Evolutionary conservation across 2,113 vertebrate genomes (phyloP).

Genomic region (Microtus richardsoni): DNA sequence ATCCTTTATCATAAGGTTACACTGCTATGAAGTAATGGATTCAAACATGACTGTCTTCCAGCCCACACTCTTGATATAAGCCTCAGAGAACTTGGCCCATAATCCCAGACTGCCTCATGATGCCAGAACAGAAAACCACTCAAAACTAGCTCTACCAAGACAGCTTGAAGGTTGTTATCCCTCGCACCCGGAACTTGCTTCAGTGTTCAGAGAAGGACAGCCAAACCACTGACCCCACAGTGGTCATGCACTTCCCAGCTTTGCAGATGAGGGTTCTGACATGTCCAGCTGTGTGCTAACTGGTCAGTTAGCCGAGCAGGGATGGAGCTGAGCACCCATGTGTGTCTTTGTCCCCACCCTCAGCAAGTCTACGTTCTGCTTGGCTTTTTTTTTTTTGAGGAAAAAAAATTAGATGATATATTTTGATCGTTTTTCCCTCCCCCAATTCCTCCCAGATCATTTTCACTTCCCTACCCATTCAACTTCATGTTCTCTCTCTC

Average conservation of each 20-base stretch:
- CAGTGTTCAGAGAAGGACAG: neutral
- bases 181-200: neutral
- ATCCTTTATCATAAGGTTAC: neutral
- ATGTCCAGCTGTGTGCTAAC: neutral
- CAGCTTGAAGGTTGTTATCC: neutral
- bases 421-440: neutral
- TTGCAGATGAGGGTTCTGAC: neutral
- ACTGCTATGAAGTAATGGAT: neutral
- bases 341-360: neutral
- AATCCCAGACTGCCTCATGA: neutral
- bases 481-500: neutral
- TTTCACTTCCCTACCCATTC: neutral
- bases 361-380: neutral
- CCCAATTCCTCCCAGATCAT: neutral
- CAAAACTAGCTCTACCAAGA: neutral
- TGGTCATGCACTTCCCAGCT: neutral
- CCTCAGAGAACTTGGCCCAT: neutral
- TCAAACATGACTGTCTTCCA: neutral
- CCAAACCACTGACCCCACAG: neutral
- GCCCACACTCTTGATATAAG: neutral
- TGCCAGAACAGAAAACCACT: neutral
- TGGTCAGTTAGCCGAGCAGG: neutral
- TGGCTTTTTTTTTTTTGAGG: neutral
- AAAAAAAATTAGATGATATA: neutral
- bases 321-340: neutral